Base-by-base conservation (phyloP, 2,888 invertebrate genomes). In the Epistrophe grossulariae region DNA sequence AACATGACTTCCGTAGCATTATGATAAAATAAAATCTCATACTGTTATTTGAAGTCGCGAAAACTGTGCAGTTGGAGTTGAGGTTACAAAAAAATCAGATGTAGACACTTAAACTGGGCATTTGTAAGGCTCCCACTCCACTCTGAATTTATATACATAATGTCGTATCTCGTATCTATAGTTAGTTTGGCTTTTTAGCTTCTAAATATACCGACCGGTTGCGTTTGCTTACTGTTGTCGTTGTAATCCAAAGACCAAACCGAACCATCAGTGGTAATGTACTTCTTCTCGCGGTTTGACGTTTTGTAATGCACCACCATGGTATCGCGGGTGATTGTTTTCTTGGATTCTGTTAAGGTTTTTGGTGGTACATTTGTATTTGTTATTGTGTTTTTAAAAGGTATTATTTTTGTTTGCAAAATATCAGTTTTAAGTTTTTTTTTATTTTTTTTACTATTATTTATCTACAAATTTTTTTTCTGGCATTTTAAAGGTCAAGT, bases 271-370 rank as follows among this genome's bases (percentile, higher is more conserved):
- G 70, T 70, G 70, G 52, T 55, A 70, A 70, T 70, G 70, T 70
- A 70, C 52, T 70, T 70, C 70, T 70, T 70, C 70, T 70, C 70
- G 70, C 70, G 70, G 70, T 55, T 70, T 70, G 70, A 70, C 70
- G 70, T 70, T 70, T 70, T 70, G 70, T 70, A 70, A 70, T 70
- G 40, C 55, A 2, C 55, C 70, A 70, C 15, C 38, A 70, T 70
- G 70, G 24, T 70, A 70, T 70, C 70, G 55, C 70, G 70, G 70
- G 55, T 55, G 70, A 70, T n/a, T 55, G 55, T 70, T 52, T 55
- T 70, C 6, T 55, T 70, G 40, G 24, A 55, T 55, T 70, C 40
- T 24, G 28, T 55, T 55, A 70, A 70, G 38, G 11, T n/a, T 55
- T 24, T 19, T 24, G 28, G 55, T 70, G 52, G 55, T 28, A 8